phyloP scores from a whole-genome alignment of 2,113 vertebrate species.

The Aptenodytes forsteri region DNA sequence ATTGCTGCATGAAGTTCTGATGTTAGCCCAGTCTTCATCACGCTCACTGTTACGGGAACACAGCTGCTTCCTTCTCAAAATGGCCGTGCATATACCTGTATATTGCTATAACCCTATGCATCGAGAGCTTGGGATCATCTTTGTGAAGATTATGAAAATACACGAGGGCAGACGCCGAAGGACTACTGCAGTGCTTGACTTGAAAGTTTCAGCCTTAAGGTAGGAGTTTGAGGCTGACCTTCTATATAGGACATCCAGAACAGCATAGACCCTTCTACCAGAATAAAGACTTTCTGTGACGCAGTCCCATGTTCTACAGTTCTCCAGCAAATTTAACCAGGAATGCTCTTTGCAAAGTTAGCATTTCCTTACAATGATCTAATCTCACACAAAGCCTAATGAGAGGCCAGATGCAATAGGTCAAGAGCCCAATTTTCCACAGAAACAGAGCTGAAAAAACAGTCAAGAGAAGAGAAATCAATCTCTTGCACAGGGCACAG shows the following conservation, averaged over 20 bases:
- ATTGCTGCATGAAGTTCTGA: neutral
- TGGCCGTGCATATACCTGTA: neutral
- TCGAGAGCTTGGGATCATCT: neutral
- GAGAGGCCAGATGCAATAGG: neutral
- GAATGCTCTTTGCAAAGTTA: neutral
- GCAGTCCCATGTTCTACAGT: neutral
- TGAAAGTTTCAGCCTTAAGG: neutral
- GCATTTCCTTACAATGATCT: neutral
- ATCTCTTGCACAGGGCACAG: neutral
- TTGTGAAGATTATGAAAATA: neutral
- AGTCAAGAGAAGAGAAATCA: neutral
- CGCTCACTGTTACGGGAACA: fast-evolving
- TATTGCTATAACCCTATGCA: neutral
- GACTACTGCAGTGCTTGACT: neutral
- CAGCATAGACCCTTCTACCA: neutral
- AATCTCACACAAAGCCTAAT: neutral
- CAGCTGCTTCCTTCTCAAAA: neutral
- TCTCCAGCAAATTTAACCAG: neutral
- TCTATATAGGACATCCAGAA: neutral
- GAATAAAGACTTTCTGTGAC: neutral
- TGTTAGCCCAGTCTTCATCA: neutral
- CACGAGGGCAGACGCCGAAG: neutral
- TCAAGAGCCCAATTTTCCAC: neutral
- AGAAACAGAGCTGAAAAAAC: neutral
- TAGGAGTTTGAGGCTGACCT: neutral